Evolutionary conservation across 2,888 invertebrate species (phyloP).

Genomic region (Mimas tiliae): DNA sequence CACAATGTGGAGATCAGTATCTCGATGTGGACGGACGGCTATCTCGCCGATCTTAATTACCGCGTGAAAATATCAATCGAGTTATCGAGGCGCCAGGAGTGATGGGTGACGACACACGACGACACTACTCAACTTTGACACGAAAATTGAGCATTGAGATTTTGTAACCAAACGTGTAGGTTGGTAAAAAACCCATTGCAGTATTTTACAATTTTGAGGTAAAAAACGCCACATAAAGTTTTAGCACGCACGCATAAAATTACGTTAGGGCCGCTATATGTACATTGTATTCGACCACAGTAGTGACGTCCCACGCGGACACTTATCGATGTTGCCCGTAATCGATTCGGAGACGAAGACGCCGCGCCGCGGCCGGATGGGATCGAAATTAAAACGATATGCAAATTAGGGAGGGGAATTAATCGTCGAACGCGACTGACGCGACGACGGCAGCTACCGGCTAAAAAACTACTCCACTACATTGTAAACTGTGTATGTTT

Average conservation of each 20-base stretch:
- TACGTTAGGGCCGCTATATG: background rate
- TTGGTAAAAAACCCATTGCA: background rate
- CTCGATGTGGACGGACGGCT: conserved; percentile 52
- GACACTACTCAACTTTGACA: background rate
- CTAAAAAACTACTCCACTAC: conserved; percentile 61
- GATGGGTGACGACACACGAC: conserved; percentile 55
- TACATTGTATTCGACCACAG: conserved; percentile 49
- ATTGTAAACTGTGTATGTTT: conserved; percentile 7
- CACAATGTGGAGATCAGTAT: conserved; percentile 19
- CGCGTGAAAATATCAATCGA: conserved; percentile 79
- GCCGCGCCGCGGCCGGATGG: conserved; percentile 77
- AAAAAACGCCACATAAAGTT: conserved; percentile 5
- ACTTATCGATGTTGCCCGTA: conserved; percentile 40
- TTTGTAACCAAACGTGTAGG: background rate
- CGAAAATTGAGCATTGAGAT: background rate
- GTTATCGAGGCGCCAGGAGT: conserved; percentile 76
- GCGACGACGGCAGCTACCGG: conserved; percentile 72
- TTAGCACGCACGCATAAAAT: conserved; percentile 2
- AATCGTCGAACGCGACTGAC: conserved; percentile 75
- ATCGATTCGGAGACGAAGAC: conserved; percentile 74
- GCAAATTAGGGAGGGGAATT: conserved; percentile 76
- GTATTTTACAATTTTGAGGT: conserved; percentile 2
- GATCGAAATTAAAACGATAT: conserved; percentile 81
- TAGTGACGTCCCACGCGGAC: conserved; percentile 15
- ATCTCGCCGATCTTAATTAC: conserved; percentile 78